Evolutionary conservation across 37 sponge, comb jelly and placozoan genomes (phyloP).

Genomic region (Oopsacas minuta): DNA sequence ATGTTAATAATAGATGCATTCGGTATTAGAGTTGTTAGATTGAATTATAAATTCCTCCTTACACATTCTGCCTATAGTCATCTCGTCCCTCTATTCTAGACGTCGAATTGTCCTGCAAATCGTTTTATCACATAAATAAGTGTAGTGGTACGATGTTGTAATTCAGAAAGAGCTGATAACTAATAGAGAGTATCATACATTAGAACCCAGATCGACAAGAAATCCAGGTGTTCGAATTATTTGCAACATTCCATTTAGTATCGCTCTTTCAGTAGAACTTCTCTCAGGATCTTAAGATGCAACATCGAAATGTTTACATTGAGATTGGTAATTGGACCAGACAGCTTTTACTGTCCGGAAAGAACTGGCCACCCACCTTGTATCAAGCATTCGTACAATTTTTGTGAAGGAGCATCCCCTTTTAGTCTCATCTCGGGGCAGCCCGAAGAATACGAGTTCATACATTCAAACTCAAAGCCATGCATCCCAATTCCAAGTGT

Average conservation of each 20-base stretch:
- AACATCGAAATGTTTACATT: too few species aligned
- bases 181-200: conserved; percentile 5
- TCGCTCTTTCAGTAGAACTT: background rate
- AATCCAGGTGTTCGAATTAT: background rate
- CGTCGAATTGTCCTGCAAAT: background rate
- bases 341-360: too few species aligned
- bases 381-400: too few species aligned
- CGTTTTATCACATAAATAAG: background rate
- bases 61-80: background rate
- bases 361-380: too few species aligned
- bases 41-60: background rate
- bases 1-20: background rate
- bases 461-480: too few species aligned
- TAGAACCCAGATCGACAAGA: background rate
- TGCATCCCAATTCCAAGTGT: too few species aligned
- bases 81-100: background rate
- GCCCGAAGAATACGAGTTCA: too few species aligned
- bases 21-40: background rate
- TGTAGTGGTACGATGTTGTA: background rate
- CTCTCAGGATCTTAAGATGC: too few species aligned
- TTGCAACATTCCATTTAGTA: background rate
- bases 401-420: too few species aligned
- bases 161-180: background rate
- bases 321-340: too few species aligned
- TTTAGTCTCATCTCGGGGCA: too few species aligned